A percentile compares a stretch with the other conserved stretches of the same genome.
phyloP scores from a whole-genome alignment of 1,140 invertebrate genomes.

The Bombus superbus region DNA sequence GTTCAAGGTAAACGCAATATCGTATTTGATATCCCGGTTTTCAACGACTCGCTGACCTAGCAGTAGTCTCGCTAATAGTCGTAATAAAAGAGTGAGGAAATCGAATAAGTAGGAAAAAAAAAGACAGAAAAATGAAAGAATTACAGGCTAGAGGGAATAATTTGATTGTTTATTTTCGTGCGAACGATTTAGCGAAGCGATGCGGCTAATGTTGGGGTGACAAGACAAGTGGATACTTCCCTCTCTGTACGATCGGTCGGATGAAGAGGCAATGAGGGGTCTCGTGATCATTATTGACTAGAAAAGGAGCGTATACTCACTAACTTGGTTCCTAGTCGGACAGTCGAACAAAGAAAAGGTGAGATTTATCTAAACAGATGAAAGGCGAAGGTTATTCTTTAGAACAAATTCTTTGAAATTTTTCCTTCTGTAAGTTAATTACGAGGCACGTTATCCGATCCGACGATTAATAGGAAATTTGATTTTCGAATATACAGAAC shows the following conservation, averaged over 20 bases:
- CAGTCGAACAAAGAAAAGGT: constrained; percentile 14
- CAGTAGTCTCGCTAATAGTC: background rate
- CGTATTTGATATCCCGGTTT: constrained; percentile 41
- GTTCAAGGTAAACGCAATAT: constrained; percentile 54
- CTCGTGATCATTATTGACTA: constrained; percentile 69
- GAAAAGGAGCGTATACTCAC: constrained; percentile 56
- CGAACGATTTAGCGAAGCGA: constrained; percentile 63
- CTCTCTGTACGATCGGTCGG: constrained; percentile 69
- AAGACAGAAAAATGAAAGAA: background rate
- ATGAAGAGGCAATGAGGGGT: constrained; percentile 68
- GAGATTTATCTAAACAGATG: background rate
- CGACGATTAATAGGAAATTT: background rate
- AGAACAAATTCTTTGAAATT: background rate
- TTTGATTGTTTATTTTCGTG: constrained; percentile 69
- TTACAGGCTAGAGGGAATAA: constrained; percentile 19
- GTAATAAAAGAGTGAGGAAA: background rate
- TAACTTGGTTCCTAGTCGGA: constrained; percentile 52
- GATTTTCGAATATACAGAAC: background rate
- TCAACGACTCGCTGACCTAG: constrained; percentile 32
- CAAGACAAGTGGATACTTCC: constrained; percentile 74
- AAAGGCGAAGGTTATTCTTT: background rate
- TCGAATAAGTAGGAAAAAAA: background rate
- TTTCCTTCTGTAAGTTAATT: background rate
- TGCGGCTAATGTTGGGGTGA: constrained; percentile 64
- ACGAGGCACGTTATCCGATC: background rate